phyloP scores from a whole-genome alignment of 2,113 vertebrate species.

The Pipa parva region DNA sequence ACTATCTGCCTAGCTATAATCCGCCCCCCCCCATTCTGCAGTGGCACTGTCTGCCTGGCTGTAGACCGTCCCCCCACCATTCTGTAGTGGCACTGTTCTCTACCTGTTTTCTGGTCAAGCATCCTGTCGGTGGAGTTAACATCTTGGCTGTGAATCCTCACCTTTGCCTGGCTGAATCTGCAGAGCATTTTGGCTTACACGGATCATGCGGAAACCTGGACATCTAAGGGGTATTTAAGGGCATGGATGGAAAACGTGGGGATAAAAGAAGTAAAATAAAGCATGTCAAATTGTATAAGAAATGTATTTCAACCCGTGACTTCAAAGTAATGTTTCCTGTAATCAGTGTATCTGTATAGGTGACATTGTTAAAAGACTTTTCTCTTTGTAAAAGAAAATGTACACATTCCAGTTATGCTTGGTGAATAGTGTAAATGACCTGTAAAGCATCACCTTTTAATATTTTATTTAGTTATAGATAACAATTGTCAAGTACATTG shows the following conservation, averaged over 20 bases:
- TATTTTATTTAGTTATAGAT: no score
- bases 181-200: constrained; percentile 45
- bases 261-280: not conserved
- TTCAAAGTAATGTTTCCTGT: no score
- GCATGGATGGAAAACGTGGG: not conserved
- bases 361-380: no score
- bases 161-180: not conserved
- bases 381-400: no score
- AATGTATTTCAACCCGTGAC: no score
- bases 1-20: not conserved
- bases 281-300: no score
- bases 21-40: not conserved
- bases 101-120: not conserved
- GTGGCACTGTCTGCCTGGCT: not conserved
- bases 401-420: no score
- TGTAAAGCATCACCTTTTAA: no score
- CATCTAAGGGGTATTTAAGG: constrained; percentile 77
- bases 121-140: not conserved
- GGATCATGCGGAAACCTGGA: constrained; percentile 86
- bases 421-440: no score
- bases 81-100: not conserved
- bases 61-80: not conserved
- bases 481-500: no score
- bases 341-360: no score
- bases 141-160: not conserved